phyloP scores from a whole-genome alignment of 2,888 invertebrate species.

The Leptarthrus brevirostris region DNA sequence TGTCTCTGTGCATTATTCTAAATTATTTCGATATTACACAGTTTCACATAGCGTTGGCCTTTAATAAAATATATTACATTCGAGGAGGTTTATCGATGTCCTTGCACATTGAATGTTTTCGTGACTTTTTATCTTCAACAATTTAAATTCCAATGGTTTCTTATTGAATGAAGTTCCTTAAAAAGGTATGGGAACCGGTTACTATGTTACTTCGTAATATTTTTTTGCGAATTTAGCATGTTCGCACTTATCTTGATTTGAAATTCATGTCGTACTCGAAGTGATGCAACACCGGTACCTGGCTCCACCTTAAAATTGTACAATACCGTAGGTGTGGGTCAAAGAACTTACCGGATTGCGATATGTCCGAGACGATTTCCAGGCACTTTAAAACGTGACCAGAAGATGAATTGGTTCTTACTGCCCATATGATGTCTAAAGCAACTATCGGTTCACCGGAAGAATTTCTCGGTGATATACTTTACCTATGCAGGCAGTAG shows the following conservation, averaged over 20 bases:
- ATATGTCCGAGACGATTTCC: constrained; percentile 33
- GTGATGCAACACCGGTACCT: not conserved
- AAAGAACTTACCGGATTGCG: constrained; percentile 23
- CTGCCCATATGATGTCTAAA: not conserved
- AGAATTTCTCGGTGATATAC: not conserved
- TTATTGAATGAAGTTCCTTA: no score
- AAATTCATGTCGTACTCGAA: constrained; percentile 7
- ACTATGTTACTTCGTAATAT: no score
- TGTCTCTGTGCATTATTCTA: no score
- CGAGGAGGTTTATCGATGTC: no score
- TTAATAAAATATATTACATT: no score
- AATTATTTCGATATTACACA: no score
- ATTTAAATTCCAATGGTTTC: no score
- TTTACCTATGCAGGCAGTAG: not conserved
- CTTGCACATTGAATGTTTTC: no score
- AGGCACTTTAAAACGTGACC: constrained; percentile 27
- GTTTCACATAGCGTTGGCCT: no score
- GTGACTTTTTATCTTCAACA: no score
- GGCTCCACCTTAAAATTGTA: constrained; percentile 20
- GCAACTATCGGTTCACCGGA: not conserved
- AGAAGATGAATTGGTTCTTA: constrained; percentile 7
- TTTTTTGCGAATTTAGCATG: no score
- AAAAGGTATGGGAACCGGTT: no score
- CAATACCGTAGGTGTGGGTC: constrained; percentile 38
- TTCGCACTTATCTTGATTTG: not conserved